Base-by-base conservation (phyloP, 2,113 vertebrate species). In the Murina feae region DNA sequence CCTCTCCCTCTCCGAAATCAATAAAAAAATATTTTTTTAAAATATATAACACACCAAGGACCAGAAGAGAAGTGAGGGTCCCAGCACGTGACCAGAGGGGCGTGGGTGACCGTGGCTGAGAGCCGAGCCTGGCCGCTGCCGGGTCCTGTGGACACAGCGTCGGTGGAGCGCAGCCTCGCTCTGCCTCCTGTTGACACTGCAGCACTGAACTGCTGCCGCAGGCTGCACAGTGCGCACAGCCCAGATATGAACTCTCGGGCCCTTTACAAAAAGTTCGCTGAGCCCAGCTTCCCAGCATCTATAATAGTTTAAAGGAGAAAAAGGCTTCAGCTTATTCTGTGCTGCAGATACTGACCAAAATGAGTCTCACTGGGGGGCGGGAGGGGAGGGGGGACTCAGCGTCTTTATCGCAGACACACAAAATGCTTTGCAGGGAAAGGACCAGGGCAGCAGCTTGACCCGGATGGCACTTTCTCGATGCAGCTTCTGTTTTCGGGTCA, bases 141-240 rank as follows among this genome's bases (percentile, higher is more conserved):
- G 55, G 66, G 68, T 25, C 44, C 8, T 37, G 6, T 72, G 47
- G 37, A 39, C 69, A 6, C 47, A 49, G 42, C 47, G 66, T 37
- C 30, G 4, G 4, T 14, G 21, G 18, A 49, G 42, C 71, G 9
- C 30, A 39, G 83, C 32, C 55, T 60, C 0, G 0, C 25, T 47
- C 39, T 21, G 30, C 20, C 16, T 74, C 55, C 66, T 39, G 37
- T 17, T 23, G 8, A 51, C 79, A 44, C 4, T 68, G 58, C 18
- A 11, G n/a, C 30, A 5, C 4, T 32, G 30, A 30, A 5, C 23
- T 23, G 12, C 4, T 9, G 32, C 47, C 37, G 7, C 1, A 23
- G 55, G 25, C 55, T 25, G 23, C 23, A 11, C 23, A 28, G 55
- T 1, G 58, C 49, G 14, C 23, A 1, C 5, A 35, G 21, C 2